Evolutionary conservation across 2,797 vertebrate species (phyloP).

Genomic region (Cetoscarus ocellatus): DNA sequence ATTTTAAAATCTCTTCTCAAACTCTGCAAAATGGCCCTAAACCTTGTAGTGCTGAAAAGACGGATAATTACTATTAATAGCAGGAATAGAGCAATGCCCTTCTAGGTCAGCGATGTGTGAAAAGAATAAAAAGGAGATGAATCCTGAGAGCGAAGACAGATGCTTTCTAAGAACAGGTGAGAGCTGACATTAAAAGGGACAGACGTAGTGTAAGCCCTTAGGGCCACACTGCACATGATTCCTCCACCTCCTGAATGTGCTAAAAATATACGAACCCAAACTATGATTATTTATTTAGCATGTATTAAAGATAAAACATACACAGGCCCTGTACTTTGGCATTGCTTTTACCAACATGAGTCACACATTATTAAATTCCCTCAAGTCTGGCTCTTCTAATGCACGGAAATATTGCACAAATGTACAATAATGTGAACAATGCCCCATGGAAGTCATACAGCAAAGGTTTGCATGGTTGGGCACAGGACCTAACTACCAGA

Average conservation of each 20-base stretch:
- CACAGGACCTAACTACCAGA: too few relatives aligned
- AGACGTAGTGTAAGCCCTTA: constrained; percentile 28
- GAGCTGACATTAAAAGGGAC: constrained; percentile 30
- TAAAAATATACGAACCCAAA: neutral
- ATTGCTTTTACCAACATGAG: too few relatives aligned
- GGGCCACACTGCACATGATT: constrained; percentile 8
- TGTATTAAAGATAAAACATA: too few relatives aligned
- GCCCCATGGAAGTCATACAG: too few relatives aligned
- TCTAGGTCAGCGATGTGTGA: constrained; percentile 3
- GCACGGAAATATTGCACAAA: too few relatives aligned
- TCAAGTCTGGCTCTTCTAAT: too few relatives aligned
- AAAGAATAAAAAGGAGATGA: constrained; percentile 31
- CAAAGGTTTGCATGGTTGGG: too few relatives aligned
- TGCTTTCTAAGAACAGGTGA: constrained; percentile 29
- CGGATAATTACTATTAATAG: constrained; percentile 34
- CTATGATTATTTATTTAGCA: constrained; percentile 25
- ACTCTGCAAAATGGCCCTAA: constrained; percentile 21
- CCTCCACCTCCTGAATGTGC: neutral
- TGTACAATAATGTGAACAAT: too few relatives aligned
- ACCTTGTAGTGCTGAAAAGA: constrained; percentile 1
- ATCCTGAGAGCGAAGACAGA: constrained; percentile 35
- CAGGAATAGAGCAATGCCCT: neutral
- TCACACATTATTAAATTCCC: too few relatives aligned
- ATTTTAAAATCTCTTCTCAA: constrained; percentile 38
- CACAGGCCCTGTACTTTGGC: too few relatives aligned